A percentile compares a stretch with the other conserved stretches of the same genome.
These are phyloP conservation scores for Tonatia bakeri DNA, from an alignment of 2,113 vertebrate species.

Conservation along the genomic window DNA sequence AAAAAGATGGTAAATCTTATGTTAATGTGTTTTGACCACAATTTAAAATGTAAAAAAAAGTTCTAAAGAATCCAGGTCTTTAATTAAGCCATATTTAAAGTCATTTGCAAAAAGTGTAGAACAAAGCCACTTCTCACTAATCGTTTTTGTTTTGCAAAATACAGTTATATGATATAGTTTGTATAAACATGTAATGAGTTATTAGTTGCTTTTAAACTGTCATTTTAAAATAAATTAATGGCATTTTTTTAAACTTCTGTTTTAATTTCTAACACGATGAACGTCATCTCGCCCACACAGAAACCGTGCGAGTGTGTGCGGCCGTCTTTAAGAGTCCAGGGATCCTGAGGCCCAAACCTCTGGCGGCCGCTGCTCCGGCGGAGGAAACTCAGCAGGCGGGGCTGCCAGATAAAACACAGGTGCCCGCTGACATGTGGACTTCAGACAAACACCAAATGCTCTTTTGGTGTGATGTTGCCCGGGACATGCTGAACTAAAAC, in stretches of 20 bases:
- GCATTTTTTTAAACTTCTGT: not conserved
- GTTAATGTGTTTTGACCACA: not conserved
- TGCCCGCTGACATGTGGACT: not conserved
- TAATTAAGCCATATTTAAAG: not conserved
- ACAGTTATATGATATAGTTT: not conserved
- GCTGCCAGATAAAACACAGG: not conserved
- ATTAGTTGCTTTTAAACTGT: not conserved
- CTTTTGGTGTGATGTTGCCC: not conserved
- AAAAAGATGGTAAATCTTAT: not conserved
- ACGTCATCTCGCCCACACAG: not conserved
- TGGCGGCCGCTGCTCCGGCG: not conserved
- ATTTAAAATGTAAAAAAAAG: not conserved
- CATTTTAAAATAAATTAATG: not conserved
- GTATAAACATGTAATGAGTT: not conserved
- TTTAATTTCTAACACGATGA: not conserved
- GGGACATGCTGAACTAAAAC: not conserved
- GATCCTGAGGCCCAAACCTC: not conserved
- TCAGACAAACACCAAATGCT: not conserved
- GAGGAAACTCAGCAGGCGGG: not conserved
- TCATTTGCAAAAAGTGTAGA: not conserved
- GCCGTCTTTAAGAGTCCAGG: not conserved
- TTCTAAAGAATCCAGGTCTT: not conserved
- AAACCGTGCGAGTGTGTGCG: not conserved
- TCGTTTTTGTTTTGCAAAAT: not conserved
- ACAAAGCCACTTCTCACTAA: not conserved